Base-by-base conservation (phyloP, 35 echinoderm and acorn worm species). In the Ophiothrix spiculata region DNA sequence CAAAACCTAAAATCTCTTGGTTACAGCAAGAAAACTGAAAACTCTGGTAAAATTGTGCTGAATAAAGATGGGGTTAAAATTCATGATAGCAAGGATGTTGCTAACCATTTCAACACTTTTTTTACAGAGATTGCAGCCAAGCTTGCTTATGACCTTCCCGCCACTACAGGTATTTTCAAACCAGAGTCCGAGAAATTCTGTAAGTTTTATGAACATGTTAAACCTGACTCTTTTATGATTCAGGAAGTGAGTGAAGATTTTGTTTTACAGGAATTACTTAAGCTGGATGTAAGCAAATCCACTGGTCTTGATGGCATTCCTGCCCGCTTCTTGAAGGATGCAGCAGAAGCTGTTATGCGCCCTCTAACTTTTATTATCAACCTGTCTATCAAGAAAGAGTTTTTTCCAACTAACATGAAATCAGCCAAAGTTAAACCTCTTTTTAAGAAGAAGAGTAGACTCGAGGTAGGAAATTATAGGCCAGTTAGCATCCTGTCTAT, bases 291-390 rank as follows among this genome's bases (percentile, higher is more conserved):
- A 4, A 36, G n/a, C n/a, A 34, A 78, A n/a, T 34, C 29, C 33
- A 78, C 76, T 16, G 76, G 76, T n/a, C 40, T 80, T 0, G 80
- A 82, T 23, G 31, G 8, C 35, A 56, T 82, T 2, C 80, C 80
- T 31, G 41, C 80, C 32, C 41, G 42, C 11, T 82, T 82, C 23
- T 56, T 82, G 1, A 56, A 56, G 23, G 80, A 82, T 49, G 80
- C 31, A 10, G 80, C 35, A 10, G n/a, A 36, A 29, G 41, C 36
- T 10, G 31, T 82, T 33, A 46, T 54, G 23, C 4, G 29, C n/a
- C 80, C 80, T 35, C 33, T 82, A 35, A 82, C 80, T 32, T 42
- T 54, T n/a, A 82, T 82, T 36, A 56, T 82, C 38, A 82, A 82
- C 28, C 29, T 33, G 6, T 56, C 40, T 1, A 82, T 82, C 36